These are phyloP conservation scores for Tineola bisselliella DNA, from an alignment of 2,888 invertebrate species.

Conservation along the genomic window DNA sequence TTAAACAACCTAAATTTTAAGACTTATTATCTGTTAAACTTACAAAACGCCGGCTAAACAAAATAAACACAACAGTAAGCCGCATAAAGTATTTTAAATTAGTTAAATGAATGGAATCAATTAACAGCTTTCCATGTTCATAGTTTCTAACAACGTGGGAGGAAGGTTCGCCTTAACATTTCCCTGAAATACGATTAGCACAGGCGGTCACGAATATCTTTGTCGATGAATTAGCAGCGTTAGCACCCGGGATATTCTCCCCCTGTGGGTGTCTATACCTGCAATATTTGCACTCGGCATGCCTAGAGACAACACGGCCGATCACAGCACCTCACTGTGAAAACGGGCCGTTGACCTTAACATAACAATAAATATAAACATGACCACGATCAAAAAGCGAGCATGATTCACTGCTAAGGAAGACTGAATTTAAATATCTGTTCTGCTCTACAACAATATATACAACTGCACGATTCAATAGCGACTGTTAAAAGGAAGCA, in stretches of 20 bases:
- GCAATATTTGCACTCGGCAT: slow-evolving; percentile 9
- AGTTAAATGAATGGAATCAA: not conserved
- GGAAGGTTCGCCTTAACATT: slow-evolving; percentile 16
- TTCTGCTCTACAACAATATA: not conserved
- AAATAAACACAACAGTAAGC: too few species aligned
- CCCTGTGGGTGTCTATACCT: slow-evolving; percentile 12
- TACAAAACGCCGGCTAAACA: too few species aligned
- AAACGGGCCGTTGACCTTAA: slow-evolving; percentile 1
- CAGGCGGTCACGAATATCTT: slow-evolving; percentile 57
- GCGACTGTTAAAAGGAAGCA: slow-evolving; percentile 24
- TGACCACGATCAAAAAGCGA: not conserved
- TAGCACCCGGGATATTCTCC: slow-evolving; percentile 44
- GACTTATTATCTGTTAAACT: too few species aligned
- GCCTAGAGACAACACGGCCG: not conserved
- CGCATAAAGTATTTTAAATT: too few species aligned
- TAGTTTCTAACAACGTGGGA: not conserved
- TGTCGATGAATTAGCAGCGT: slow-evolving; percentile 63
- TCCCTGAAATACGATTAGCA: slow-evolving; percentile 65
- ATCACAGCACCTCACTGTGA: not conserved
- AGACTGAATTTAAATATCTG: not conserved
- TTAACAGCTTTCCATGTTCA: not conserved
- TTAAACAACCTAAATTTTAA: too few species aligned
- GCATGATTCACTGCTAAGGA: not conserved
- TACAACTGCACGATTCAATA: not conserved
- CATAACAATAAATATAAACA: not conserved